Base-by-base conservation (phyloP, 2,888 invertebrate species). In the Acanthopleura granulata region DNA sequence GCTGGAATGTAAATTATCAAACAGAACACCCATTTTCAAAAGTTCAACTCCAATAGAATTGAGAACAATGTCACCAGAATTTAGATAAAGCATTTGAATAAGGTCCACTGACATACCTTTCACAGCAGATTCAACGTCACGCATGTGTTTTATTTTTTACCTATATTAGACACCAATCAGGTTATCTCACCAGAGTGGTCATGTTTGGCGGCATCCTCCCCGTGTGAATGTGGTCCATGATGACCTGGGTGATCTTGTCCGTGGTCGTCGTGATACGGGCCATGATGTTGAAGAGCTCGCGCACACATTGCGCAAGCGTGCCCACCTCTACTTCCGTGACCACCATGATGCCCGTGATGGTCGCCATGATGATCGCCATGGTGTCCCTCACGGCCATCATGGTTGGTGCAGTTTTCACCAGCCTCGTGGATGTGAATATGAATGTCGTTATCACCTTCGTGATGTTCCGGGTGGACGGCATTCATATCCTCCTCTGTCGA, bases 281-380 rank as follows among this genome's bases (percentile, higher is more conserved):
- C 57, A 57, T 57, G 57, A 22, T 57, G 57, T n/a, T 22, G n/a
- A 57, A 57, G 57, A 57, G 57, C 57, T 57, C 57, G 18, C 1
- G 57, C 57, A 57, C 57, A 57, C 57, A 57, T 57, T n/a, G 57
- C 57, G 57, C 57, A 57, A 6, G 57, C 57, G 57, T 57, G 57
- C 4, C 57, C 57, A 57, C 57, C 22, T n/a, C n/a, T 1, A n/a
- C n/a, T 12, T n/a, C 57, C 57, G 57, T 57, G 57, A 12, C 22
- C 57, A 6, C 57, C 57, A 40, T 40, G 40, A 40, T 40, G 40
- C 9, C 40, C 40, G 9, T 40, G 40, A 40, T 40, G 40, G 40
- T 9, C 4, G 40, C 40, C n/a, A 40, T 40, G 40, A 57, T n/a
- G 22, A 4, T 57, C 57, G 57, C 57, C 57, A 18, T 57, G 18